Evolutionary conservation across 2,888 invertebrate species (phyloP).

Genomic region (Zootermopsis nevadensis): DNA sequence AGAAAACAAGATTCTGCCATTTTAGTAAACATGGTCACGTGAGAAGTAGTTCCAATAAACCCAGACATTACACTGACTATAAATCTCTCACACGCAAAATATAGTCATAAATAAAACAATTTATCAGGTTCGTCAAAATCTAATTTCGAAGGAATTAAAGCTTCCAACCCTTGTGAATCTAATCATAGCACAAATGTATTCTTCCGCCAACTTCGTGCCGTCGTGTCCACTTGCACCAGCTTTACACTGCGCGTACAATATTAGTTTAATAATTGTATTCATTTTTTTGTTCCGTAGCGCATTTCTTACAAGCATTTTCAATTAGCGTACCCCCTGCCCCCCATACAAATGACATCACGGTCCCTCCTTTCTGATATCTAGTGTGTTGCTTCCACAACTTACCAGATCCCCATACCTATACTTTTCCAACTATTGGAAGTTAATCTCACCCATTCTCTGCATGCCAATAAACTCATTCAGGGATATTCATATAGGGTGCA

Average conservation of each 20-base stretch:
- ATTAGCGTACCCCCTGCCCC: too few species aligned
- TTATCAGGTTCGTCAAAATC: background rate
- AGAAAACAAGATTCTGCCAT: constrained; percentile 43
- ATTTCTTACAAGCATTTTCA: too few species aligned
- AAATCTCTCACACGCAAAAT: background rate
- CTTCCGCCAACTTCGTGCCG: background rate
- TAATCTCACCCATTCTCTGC: background rate
- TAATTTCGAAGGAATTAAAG: background rate
- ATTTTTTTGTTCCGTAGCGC: too few species aligned
- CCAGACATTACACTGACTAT: background rate
- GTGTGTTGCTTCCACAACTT: too few species aligned
- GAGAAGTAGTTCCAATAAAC: constrained; percentile 46
- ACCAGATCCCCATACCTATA: too few species aligned
- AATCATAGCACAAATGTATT: background rate
- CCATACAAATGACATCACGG: too few species aligned
- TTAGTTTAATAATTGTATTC: too few species aligned
- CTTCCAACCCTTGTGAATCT: too few species aligned
- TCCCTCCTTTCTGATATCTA: too few species aligned
- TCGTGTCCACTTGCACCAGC: too few species aligned
- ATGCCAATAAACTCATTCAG: background rate
- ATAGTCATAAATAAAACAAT: background rate
- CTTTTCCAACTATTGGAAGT: background rate
- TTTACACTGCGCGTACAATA: too few species aligned
- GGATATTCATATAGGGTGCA: constrained; percentile 3
- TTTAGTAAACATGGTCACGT: constrained; percentile 53